Conservation (phyloP, 2,888 invertebrate species). For the Andrena trimmerana region DNA sequence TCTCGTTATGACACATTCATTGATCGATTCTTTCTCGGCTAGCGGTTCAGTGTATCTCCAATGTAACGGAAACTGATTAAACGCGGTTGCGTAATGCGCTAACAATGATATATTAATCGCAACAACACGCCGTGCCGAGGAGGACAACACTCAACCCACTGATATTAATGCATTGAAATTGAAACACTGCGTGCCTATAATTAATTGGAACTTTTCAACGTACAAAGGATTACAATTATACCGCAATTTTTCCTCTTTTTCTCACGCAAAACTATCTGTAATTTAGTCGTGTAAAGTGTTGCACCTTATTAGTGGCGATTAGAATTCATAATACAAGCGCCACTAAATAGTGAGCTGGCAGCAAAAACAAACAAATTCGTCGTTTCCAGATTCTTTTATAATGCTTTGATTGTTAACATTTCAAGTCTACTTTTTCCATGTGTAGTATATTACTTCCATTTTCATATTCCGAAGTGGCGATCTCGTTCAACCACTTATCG, state of each 20-base stretch:
- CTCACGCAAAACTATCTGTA: not conserved
- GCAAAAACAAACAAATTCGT: not conserved
- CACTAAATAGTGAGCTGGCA: too few species aligned
- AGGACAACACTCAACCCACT: constrained; percentile 11
- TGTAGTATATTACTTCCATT: too few species aligned
- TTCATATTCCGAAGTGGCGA: too few species aligned
- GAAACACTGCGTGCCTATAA: not conserved
- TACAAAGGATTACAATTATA: not conserved
- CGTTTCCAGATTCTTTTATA: not conserved
- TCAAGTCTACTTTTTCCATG: too few species aligned
- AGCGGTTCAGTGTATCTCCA: constrained; percentile 54
- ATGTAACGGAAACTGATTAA: constrained; percentile 67
- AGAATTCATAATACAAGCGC: too few species aligned
- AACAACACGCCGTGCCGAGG: constrained; percentile 43
- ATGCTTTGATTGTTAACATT: too few species aligned
- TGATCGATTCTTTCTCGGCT: constrained; percentile 28
- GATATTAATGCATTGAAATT: constrained; percentile 13
- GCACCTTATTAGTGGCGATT: too few species aligned
- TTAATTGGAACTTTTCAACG: not conserved
- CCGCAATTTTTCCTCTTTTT: not conserved
- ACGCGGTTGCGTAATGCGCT: constrained; percentile 46
- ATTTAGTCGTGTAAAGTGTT: not conserved
- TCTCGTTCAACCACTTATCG: too few species aligned
- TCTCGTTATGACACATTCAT: constrained; percentile 10
- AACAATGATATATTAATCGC: constrained; percentile 62